Percentiles rank a stretch among this genome's conserved stretches.
Evolutionary conservation across 2,797 vertebrate genomes (phyloP).

Genomic region (Microhierax caerulescens): DNA sequence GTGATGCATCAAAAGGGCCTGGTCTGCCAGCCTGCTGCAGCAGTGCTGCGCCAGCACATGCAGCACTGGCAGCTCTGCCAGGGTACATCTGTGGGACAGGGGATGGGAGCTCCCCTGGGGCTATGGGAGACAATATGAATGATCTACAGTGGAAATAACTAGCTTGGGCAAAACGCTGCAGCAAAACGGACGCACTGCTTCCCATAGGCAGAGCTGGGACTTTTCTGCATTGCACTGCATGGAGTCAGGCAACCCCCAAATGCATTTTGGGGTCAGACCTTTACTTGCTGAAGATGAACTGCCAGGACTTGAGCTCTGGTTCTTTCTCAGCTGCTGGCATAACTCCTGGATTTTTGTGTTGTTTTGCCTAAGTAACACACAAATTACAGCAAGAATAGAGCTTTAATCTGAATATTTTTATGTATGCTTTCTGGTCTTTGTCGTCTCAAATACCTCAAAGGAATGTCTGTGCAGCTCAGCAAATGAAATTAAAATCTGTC

Average conservation of each 20-base stretch:
- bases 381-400: neutral
- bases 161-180: neutral
- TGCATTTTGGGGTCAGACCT: neutral
- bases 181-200: neutral
- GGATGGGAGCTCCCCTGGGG: neutral
- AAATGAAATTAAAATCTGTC: neutral
- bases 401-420: neutral
- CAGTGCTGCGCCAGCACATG: neutral
- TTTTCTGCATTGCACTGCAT: neutral
- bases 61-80: neutral
- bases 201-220: neutral
- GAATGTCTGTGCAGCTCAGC: neutral
- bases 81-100: neutral
- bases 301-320: neutral
- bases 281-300: neutral
- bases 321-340: neutral
- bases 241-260: neutral
- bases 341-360: neutral
- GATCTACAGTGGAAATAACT: neutral
- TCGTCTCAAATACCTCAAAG: neutral
- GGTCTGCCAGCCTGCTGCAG: neutral
- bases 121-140: neutral
- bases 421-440: neutral
- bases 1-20: neutral
- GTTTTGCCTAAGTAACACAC: neutral